These are phyloP conservation scores for Tenthredo amoena DNA, from an alignment of 2,888 invertebrate genomes.

Conservation along the genomic window DNA sequence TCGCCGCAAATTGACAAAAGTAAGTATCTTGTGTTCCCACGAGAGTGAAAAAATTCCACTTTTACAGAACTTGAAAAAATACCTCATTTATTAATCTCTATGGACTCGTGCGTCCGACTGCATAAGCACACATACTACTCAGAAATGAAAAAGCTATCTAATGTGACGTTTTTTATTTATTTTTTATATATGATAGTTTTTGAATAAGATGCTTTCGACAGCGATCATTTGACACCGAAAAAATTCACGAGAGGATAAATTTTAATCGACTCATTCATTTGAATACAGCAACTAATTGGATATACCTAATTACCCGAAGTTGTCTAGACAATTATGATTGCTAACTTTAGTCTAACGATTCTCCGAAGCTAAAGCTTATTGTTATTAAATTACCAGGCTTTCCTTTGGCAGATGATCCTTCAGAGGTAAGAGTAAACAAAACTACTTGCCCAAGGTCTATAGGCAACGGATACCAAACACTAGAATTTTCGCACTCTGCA, in stretches of 20 bases:
- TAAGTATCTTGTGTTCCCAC: constrained; percentile 35
- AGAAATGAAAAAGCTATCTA: not conserved
- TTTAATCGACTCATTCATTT: not conserved
- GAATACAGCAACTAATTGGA: not conserved
- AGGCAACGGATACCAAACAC: constrained; percentile 25
- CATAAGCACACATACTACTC: not conserved
- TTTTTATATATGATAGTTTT: not conserved
- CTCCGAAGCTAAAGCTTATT: not conserved
- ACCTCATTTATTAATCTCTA: not conserved
- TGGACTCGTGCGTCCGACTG: not conserved
- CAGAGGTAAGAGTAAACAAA: not conserved
- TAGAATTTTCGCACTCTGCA: not conserved
- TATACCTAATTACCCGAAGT: not conserved
- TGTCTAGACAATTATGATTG: not conserved
- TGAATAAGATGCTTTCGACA: not conserved
- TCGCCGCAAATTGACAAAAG: constrained; percentile 55
- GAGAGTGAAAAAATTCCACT: not conserved
- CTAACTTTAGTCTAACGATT: not conserved
- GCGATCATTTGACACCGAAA: not conserved
- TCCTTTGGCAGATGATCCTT: not conserved
- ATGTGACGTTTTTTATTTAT: not conserved
- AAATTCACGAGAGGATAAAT: not conserved
- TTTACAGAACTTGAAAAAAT: not conserved
- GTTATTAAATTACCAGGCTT: not conserved
- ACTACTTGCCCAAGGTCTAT: not conserved